These are phyloP conservation scores for Eciton burchellii DNA, from an alignment of 1,140 invertebrate genomes.

Conservation along the genomic window DNA sequence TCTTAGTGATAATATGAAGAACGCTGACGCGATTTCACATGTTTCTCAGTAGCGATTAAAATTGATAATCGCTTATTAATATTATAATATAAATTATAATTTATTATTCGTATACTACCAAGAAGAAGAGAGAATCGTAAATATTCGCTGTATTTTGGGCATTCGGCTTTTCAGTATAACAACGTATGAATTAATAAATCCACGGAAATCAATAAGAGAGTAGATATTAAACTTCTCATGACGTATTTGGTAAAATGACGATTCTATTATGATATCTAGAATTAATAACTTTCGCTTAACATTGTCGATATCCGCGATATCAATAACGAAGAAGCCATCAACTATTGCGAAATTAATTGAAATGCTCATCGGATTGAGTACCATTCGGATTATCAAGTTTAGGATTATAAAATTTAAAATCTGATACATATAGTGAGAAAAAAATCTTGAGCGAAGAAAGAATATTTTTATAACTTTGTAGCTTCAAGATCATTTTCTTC, in stretches of 20 bases:
- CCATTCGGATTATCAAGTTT: no score
- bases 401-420: no score
- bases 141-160: slow-evolving; percentile 12
- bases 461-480: no score
- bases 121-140: slow-evolving; percentile 28
- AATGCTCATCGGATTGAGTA: no score
- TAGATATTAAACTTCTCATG: slow-evolving; percentile 24
- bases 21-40: slow-evolving; percentile 12
- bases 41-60: slow-evolving; percentile 32
- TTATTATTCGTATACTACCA: slow-evolving; percentile 18
- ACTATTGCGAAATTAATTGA: no score
- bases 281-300: not conserved
- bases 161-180: slow-evolving; percentile 13
- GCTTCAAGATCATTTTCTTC: no score
- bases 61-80: slow-evolving; percentile 41
- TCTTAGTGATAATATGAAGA: slow-evolving; percentile 14
- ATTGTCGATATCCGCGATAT: not conserved
- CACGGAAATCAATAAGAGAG: not conserved
- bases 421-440: no score
- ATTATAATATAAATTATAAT: no score
- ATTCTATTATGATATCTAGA: not conserved
- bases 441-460: no score
- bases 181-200: slow-evolving; percentile 22
- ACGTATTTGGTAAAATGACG: not conserved
- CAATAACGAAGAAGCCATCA: not conserved